Conservation (phyloP, 2,888 invertebrate genomes). For the Pachycephus smyrnensis region DNA sequence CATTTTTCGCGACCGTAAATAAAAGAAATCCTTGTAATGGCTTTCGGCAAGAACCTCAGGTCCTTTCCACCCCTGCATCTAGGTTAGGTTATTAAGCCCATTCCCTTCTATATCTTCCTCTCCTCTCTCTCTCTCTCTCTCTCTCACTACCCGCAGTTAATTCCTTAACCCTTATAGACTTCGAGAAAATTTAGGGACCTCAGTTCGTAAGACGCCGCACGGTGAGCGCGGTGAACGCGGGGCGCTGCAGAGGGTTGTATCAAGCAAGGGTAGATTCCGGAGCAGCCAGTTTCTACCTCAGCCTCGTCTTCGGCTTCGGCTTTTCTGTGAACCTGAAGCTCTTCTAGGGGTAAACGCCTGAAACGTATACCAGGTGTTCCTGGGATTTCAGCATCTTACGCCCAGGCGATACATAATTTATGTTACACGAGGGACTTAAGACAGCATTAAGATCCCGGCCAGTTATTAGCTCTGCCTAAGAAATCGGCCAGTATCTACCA, state of each 20-base stretch:
- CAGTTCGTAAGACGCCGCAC: constrained; percentile 31
- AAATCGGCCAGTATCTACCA: background rate
- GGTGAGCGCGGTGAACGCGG: constrained; percentile 6
- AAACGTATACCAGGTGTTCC: constrained; percentile 65
- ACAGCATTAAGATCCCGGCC: constrained; percentile 63
- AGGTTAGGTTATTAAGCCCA: constrained; percentile 46
- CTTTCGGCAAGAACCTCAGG: constrained; percentile 55
- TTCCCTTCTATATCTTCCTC: constrained; percentile 24
- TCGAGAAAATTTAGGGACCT: constrained; percentile 60
- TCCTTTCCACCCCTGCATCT: constrained; percentile 26
- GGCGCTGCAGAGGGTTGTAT: constrained; percentile 12
- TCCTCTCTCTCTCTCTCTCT: constrained; percentile 18
- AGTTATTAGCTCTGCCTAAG: constrained; percentile 3
- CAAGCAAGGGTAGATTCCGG: background rate
- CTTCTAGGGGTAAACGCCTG: background rate
- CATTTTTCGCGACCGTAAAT: constrained; percentile 61
- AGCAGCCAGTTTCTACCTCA: background rate
- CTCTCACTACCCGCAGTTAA: constrained; percentile 45
- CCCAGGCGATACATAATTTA: constrained; percentile 67
- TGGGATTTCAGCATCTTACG: constrained; percentile 65
- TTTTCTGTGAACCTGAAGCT: background rate
- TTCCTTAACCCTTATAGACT: constrained; percentile 66
- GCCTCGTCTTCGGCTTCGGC: background rate
- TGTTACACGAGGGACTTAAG: constrained; percentile 65
- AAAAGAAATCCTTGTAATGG: constrained; percentile 66